These are phyloP conservation scores for Timema cristinae DNA, from an alignment of 2,888 invertebrate species.

Conservation along the genomic window DNA sequence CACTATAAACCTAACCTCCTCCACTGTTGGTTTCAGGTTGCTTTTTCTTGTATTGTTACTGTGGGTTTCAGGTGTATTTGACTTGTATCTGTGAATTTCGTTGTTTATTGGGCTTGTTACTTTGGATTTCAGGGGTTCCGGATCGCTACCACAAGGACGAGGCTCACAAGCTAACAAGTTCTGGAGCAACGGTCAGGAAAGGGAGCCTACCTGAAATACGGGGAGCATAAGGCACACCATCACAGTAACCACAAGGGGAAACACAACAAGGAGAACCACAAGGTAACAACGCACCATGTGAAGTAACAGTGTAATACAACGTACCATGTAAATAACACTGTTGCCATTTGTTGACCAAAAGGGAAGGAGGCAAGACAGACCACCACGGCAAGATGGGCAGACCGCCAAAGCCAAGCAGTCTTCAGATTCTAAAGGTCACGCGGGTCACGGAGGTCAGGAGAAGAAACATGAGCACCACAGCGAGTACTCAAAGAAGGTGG, in stretches of 20 bases:
- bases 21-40: no score
- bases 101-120: background rate
- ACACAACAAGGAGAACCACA: conserved; percentile 31
- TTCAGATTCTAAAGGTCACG: conserved; percentile 40
- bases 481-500: conserved; percentile 41
- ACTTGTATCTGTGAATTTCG: no score
- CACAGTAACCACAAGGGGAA: conserved; percentile 32
- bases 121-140: conserved; percentile 42
- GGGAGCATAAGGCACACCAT: conserved; percentile 42
- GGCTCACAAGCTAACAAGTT: conserved; percentile 45
- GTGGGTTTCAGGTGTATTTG: no score
- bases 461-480: conserved; percentile 39
- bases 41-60: no score
- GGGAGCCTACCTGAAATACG: conserved; percentile 44
- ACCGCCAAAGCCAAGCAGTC: conserved; percentile 40
- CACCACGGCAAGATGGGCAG: conserved; percentile 40
- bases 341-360: conserved; percentile 19
- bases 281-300: conserved; percentile 30
- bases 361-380: conserved; percentile 38
- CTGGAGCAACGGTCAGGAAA: conserved; percentile 46
- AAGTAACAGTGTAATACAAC: no score
- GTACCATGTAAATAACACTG: no score
- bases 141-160: conserved; percentile 48
- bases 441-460: conserved; percentile 38
- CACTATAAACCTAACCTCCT: no score